phyloP scores from a whole-genome alignment of 2,797 vertebrate genomes.

The Psittacula echo region DNA sequence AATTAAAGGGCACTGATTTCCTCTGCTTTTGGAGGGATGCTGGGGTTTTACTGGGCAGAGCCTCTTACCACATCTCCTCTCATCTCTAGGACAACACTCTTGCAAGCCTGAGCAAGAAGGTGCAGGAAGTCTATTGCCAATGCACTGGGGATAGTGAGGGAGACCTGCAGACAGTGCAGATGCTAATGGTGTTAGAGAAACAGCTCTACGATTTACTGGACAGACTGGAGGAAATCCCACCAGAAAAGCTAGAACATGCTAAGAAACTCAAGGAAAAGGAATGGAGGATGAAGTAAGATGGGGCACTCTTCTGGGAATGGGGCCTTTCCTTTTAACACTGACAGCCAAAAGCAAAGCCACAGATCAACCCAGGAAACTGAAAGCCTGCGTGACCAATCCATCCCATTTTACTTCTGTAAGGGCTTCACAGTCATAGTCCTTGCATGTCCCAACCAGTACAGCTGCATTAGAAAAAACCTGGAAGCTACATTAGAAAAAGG shows the following conservation, averaged over 20 bases:
- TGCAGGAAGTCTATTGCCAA: slow-evolving; percentile 83
- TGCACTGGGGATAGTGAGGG: slow-evolving; percentile 82
- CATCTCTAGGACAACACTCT: slow-evolving; percentile 83
- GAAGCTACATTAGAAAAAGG: neutral
- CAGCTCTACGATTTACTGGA: slow-evolving; percentile 83
- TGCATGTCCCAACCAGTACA: neutral
- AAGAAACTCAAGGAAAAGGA: slow-evolving; percentile 87
- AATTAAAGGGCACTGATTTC: neutral
- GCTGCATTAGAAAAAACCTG: neutral
- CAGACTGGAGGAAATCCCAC: slow-evolving; percentile 82
- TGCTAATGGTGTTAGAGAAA: slow-evolving; percentile 86
- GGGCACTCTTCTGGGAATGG: neutral
- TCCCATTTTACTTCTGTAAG: neutral
- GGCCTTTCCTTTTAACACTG: neutral
- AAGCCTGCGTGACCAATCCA: neutral
- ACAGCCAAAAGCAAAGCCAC: neutral
- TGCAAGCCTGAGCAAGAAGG: slow-evolving; percentile 81
- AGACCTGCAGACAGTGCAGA: slow-evolving; percentile 85
- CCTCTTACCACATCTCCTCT: neutral
- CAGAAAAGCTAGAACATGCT: slow-evolving; percentile 76
- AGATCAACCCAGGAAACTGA: neutral
- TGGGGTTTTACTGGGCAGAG: neutral
- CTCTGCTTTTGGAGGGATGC: neutral
- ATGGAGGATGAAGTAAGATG: slow-evolving; percentile 80
- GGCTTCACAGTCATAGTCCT: neutral